Conservation (phyloP, 2,113 vertebrate genomes). For the Mormoops blainvillei region DNA sequence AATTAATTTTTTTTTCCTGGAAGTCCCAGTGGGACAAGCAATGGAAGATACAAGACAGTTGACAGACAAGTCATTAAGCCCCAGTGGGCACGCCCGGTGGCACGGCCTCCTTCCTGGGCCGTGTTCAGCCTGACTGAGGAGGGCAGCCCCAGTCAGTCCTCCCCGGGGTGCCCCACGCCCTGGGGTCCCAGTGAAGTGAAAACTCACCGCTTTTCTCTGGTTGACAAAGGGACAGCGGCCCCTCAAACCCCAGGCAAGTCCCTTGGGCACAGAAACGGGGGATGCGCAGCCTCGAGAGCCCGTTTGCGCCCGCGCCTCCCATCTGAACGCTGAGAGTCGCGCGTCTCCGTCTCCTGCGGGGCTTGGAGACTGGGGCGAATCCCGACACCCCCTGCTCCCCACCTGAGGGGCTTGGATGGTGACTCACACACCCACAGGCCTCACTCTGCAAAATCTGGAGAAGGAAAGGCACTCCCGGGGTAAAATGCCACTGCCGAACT, state of each 20-base stretch:
- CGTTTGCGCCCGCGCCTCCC: background rate
- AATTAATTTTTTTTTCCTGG: background rate
- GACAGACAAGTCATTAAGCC: background rate
- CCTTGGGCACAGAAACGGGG: background rate
- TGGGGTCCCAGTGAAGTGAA: too few species aligned
- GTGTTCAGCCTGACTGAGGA: background rate
- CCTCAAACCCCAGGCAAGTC: background rate
- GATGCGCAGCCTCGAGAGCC: fast-evolving
- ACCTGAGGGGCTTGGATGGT: background rate
- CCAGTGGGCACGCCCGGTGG: background rate
- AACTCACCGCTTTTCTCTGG: background rate
- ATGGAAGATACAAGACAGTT: background rate
- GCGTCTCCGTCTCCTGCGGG: fast-evolving
- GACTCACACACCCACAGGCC: background rate
- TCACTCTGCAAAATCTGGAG: background rate
- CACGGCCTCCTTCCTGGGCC: background rate
- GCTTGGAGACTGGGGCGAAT: background rate
- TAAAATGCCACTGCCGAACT: background rate
- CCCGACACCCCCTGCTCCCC: background rate
- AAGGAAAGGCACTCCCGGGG: background rate
- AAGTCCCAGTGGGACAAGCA: background rate
- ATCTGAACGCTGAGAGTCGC: background rate
- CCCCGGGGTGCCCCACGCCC: background rate
- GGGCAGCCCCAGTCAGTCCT: background rate
- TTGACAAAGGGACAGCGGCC: background rate